Base-by-base conservation (phyloP, 92 coral and sea anemone genomes). In the Hydrozoanthus gracilis region DNA sequence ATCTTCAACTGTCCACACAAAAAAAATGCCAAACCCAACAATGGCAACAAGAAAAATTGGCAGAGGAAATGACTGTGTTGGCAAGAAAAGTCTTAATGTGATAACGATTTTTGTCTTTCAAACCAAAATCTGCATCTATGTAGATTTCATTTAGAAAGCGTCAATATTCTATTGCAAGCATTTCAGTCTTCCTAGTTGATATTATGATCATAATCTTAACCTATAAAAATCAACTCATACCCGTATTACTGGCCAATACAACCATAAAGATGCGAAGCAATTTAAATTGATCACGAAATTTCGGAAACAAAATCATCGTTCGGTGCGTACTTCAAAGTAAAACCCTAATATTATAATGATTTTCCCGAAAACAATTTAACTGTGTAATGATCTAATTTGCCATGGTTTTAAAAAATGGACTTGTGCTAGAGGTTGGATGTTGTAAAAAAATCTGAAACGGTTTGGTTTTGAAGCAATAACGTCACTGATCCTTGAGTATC, bases 21-120 rank as follows among this genome's bases (percentile, higher is more conserved):
- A 9, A 7, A 61, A 79, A 44, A 79, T 62, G 85, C 74, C 85
- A 49, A 80, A 47, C 60, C 85, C 73, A 62, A 46, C 35, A 5
- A 7, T 27, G 39, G 39, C 4, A 16, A 80, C 68, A 17, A 62
- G 67, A 16, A 62, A 79, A 64, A 47, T 6, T 47, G 55, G n/a
- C 54, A 61, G 58, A 65, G 74, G 61, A 80, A 80, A 65, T 62
- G 17, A 46, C 85, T 44, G 1, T 15, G 52, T 60, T 52, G 39
- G 64, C 54, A 44, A 16, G 46, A 79, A 58, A 51, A 50, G 39
- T 45, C 85, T 47, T 46, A 49, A 62, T 6, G 44, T 68, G 44
- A 54, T 1, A 9, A 20, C 46, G n/a, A 80, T 48, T 73, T n/a
- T 65, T 48, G 48, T 49, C 27, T 16, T 62, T 11, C 58, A 64